Percentiles rank a stretch among this genome's conserved stretches.
phyloP scores from a whole-genome alignment of 2,888 invertebrate genomes.

The Ophion obscuratus region DNA sequence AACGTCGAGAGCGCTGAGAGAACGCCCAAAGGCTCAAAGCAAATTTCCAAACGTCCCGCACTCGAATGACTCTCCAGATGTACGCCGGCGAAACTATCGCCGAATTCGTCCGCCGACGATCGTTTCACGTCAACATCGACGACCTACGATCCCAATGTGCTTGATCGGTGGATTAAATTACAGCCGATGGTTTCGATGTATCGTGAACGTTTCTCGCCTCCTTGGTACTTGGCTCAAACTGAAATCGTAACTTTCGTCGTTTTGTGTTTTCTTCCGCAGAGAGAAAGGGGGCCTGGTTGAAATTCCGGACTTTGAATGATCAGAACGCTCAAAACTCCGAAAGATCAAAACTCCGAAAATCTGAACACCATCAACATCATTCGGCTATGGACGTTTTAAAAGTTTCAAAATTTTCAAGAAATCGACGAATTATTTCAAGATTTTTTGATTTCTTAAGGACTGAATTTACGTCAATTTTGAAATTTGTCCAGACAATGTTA shows the following conservation, averaged over 20 bases:
- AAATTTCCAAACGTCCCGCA: conserved; percentile 53
- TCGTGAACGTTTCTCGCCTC: not conserved
- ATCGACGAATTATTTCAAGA: too few relatives aligned
- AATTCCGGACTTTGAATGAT: too few relatives aligned
- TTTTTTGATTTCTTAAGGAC: too few relatives aligned
- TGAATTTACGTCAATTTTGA: too few relatives aligned
- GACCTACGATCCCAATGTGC: conserved; percentile 1
- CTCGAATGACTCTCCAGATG: not conserved
- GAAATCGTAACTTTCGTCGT: not conserved
- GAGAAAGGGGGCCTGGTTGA: too few relatives aligned
- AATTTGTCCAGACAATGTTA: too few relatives aligned
- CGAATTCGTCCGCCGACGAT: conserved; percentile 12
- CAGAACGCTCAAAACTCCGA: too few relatives aligned
- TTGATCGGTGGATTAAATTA: not conserved
- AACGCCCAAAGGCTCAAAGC: conserved; percentile 49
- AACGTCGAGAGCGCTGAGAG: conserved; percentile 4
- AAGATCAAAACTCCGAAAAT: too few relatives aligned
- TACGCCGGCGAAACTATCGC: conserved; percentile 1
- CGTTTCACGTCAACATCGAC: conserved; percentile 27
- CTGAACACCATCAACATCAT: too few relatives aligned
- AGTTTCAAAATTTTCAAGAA: too few relatives aligned
- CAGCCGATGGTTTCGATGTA: not conserved
- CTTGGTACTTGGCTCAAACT: not conserved
- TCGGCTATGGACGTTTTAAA: too few relatives aligned
- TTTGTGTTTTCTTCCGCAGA: not conserved